Conservation (phyloP, 2,797 vertebrate species). For the Poeciliopsis infans region DNA sequence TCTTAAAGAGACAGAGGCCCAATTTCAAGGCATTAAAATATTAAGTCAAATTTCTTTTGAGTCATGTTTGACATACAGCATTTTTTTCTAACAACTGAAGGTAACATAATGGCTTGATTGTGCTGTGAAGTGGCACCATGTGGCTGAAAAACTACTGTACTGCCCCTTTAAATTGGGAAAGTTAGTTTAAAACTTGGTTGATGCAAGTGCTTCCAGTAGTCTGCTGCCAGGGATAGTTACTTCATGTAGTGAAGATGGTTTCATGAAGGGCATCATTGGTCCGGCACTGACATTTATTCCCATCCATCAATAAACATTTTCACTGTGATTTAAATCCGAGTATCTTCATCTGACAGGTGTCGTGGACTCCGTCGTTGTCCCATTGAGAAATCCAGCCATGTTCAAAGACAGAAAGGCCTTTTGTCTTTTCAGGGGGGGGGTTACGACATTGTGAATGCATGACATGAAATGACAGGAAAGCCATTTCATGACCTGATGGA, state of each 20-base stretch:
- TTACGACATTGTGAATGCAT: not conserved
- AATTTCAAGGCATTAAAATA: no score
- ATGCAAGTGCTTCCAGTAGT: not conserved
- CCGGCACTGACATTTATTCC: not conserved
- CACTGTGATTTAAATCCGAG: not conserved
- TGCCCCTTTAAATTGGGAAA: not conserved
- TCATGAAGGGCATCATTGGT: not conserved
- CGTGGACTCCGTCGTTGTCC: not conserved
- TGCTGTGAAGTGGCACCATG: no score
- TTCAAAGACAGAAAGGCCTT: not conserved
- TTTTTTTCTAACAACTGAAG: no score
- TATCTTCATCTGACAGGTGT: not conserved
- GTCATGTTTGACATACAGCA: no score
- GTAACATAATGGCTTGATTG: no score
- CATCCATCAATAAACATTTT: not conserved
- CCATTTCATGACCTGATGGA: not conserved
- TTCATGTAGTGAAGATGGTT: not conserved
- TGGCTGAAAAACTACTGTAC: not conserved
- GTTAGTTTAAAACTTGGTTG: not conserved
- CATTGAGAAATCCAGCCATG: not conserved
- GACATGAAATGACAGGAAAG: not conserved
- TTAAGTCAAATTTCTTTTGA: no score
- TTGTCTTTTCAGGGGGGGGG: not conserved
- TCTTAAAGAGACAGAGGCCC: no score
- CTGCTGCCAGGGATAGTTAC: not conserved